Evolutionary conservation across 2,888 invertebrate genomes (phyloP).

Genomic region (Tetranychus truncatus): DNA sequence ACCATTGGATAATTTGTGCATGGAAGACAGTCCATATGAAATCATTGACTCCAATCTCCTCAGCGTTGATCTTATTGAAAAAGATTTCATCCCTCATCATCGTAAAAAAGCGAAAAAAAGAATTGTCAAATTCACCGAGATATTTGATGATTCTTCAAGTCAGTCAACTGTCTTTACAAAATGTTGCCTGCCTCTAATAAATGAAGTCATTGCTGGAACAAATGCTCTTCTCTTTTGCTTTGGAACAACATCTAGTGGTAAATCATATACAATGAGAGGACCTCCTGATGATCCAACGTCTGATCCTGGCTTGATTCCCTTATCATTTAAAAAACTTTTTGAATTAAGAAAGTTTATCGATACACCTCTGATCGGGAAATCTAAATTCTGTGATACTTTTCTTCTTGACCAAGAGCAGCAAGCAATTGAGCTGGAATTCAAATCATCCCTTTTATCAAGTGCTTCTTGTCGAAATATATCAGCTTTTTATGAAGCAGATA

Average conservation of each 20-base stretch:
- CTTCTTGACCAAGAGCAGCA: not conserved
- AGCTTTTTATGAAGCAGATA: too few relatives aligned
- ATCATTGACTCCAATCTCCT: not conserved
- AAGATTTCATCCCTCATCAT: not conserved
- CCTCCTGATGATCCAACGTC: constrained; percentile 31
- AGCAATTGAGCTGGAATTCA: not conserved
- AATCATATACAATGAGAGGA: constrained; percentile 89
- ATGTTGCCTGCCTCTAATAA: constrained; percentile 68
- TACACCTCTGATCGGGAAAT: not conserved
- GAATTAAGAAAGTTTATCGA: not conserved
- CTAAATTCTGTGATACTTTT: not conserved
- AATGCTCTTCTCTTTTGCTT: constrained; percentile 68
- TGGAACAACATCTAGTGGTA: constrained; percentile 90
- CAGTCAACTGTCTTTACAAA: constrained; percentile 69
- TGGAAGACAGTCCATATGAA: not conserved
- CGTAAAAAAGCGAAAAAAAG: not conserved
- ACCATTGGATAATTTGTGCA: not conserved
- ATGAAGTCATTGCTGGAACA: constrained; percentile 41
- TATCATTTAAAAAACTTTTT: constrained; percentile 74
- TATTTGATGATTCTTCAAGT: constrained; percentile 55
- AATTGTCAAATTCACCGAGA: constrained; percentile 41
- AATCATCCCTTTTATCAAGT: not conserved
- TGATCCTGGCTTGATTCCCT: constrained; percentile 67
- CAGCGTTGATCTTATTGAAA: not conserved
- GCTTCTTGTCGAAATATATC: not conserved